Evolutionary conservation across 1,140 invertebrate genomes (phyloP), one percentile per base, ranked within the genome.

Genomic region (Neotoxoptera formosana): DNA sequence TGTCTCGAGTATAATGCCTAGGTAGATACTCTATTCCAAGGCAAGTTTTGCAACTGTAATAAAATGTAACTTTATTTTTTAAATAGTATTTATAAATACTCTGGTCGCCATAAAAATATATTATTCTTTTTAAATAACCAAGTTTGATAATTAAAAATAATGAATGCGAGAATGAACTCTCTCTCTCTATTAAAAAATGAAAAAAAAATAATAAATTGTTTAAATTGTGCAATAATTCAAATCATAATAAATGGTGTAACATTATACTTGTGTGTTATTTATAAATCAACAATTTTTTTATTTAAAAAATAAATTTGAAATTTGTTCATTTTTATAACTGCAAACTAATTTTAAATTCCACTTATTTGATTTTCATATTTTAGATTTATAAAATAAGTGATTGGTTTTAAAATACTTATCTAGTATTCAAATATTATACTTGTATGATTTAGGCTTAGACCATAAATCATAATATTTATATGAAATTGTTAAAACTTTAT

Each of bases 11-110:
- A 48, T 14, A 86, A 47, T n/a, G 25, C 14, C 21, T 47, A 47
- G 23, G 23, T 86, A 45, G 34, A 41, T 45, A 84, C 21, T 84
- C 3, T 84, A 25, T 25, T 23, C 47, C 6, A 30, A 47, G 6
- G 23, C 30, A 51, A 87, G 86, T 87, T 87, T 87, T n/a, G 45
- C 30, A 87, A 48, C 86, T 87, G 47, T 87, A 87, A 48, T 87
- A 48, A 87, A 87, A 48, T 48, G 34, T 20, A 87, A 87, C 45
- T 87, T 87, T 51, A 30, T 87, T 48, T 48, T 87, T 87, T 87
- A 48, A 7, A 87, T 53, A 53, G 30, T 87, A 87, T 87, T 87
- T n/a, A 47, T 87, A 87, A 87, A 47, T 47, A 47, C 83, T 87
- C 45, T 87, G 9, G 45, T 48, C 25, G 4, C n/a, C 47, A 48